phyloP scores from a whole-genome alignment of 1,140 invertebrate species.

The Ericerus pela region DNA sequence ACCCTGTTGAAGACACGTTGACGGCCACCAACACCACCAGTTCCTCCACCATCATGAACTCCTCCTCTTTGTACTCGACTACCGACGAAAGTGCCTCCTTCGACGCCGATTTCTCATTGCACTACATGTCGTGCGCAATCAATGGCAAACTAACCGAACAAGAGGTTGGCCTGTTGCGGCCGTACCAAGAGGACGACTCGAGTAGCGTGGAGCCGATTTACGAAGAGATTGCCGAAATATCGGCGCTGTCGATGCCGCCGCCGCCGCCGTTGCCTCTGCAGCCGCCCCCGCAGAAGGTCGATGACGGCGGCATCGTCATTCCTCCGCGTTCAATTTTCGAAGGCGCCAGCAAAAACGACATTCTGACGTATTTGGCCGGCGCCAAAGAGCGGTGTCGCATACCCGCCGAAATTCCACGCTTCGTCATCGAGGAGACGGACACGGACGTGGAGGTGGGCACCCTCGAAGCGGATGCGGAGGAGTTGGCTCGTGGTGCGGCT shows the following conservation, averaged over 20 bases:
- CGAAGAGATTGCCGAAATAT: slow-evolving; percentile 58
- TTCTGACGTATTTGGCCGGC: slow-evolving; percentile 71
- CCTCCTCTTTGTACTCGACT: not conserved
- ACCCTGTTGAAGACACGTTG: too few relatives aligned
- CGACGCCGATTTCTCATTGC: slow-evolving; percentile 1
- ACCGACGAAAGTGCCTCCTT: not conserved
- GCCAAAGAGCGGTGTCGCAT: slow-evolving; percentile 54
- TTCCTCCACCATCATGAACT: not conserved
- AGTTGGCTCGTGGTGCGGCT: slow-evolving; percentile 14
- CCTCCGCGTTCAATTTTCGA: slow-evolving; percentile 53
- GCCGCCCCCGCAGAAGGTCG: slow-evolving; percentile 32
- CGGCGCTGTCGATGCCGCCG: too few relatives aligned
- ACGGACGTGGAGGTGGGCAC: slow-evolving; percentile 7
- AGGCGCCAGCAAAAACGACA: slow-evolving; percentile 66
- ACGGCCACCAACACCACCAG: slow-evolving; percentile 10
- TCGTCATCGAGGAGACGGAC: slow-evolving; percentile 32
- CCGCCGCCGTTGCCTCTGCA: slow-evolving; percentile 57
- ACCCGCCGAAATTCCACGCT: slow-evolving; percentile 26
- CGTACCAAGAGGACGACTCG: slow-evolving; percentile 50
- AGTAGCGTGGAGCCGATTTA: slow-evolving; percentile 76
- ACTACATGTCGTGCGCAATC: slow-evolving; percentile 4
- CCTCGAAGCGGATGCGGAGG: slow-evolving; percentile 13
- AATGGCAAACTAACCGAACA: slow-evolving; percentile 21
- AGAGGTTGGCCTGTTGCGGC: slow-evolving; percentile 31
- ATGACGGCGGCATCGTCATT: slow-evolving; percentile 18